These are phyloP conservation scores for Muscicapa adusta DNA, from an alignment of 2,113 vertebrate species.

Conservation along the genomic window DNA sequence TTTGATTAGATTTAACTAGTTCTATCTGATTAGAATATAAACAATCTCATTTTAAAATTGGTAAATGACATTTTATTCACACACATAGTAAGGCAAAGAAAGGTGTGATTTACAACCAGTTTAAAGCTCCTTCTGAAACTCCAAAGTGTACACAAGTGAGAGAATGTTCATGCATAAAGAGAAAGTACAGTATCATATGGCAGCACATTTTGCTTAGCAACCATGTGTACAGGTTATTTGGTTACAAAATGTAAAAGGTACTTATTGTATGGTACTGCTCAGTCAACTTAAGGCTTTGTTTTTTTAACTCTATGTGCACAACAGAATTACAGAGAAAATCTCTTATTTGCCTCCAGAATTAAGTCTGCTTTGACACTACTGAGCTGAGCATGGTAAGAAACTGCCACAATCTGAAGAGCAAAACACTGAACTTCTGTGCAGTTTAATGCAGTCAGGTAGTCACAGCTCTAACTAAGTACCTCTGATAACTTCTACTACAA, in stretches of 20 bases:
- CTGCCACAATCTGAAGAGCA: background rate
- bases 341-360: background rate
- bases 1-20: background rate
- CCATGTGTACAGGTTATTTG: background rate
- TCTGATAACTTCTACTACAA: background rate
- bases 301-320: background rate
- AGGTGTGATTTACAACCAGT: background rate
- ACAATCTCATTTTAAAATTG: background rate
- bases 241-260: background rate
- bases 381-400: background rate
- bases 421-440: background rate
- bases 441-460: background rate
- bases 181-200: background rate
- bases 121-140: background rate
- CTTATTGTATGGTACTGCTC: background rate
- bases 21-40: background rate
- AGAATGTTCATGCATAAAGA: background rate
- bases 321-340: background rate
- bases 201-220: background rate
- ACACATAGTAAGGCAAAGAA: background rate
- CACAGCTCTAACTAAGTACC: background rate
- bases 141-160: fast-evolving
- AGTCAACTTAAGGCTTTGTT: background rate
- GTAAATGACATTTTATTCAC: background rate
- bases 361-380: background rate